phyloP scores from a whole-genome alignment of 1,140 invertebrate species.

The Pseudomyrmex pallidus region DNA sequence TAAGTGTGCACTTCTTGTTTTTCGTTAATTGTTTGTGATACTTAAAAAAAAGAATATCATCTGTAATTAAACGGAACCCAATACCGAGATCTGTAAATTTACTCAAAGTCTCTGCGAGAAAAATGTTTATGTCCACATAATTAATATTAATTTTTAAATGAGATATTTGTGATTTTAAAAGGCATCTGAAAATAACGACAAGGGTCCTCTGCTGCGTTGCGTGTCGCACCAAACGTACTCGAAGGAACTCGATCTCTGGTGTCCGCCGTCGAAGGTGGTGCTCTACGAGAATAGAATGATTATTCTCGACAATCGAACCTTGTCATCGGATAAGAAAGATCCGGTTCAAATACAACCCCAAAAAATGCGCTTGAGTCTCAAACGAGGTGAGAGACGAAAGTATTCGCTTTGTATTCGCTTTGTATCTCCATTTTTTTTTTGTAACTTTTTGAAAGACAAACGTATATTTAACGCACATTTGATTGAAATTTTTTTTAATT shows the following conservation, averaged over 20 bases:
- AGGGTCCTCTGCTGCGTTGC: conserved; percentile 67
- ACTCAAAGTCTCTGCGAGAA: not conserved
- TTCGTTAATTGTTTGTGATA: not conserved
- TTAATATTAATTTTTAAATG: not conserved
- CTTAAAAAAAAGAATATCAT: not conserved
- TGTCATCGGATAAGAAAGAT: conserved; percentile 67
- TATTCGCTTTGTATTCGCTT: not conserved
- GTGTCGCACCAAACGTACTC: conserved; percentile 62
- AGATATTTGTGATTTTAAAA: conserved; percentile 13
- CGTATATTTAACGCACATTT: no score
- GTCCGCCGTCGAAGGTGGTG: conserved; percentile 60
- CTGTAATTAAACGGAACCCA: not conserved
- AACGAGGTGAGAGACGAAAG: conserved; percentile 67
- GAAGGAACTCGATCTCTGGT: conserved; percentile 71
- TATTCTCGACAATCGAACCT: conserved; percentile 60
- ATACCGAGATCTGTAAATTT: no score
- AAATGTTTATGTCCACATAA: no score
- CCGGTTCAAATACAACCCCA: conserved; percentile 78
- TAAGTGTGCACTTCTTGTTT: no score
- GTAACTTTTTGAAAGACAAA: no score
- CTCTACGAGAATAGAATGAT: conserved; percentile 42
- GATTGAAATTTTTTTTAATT: no score
- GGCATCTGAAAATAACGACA: conserved; percentile 34
- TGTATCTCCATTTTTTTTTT: no score
- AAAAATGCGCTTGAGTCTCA: conserved; percentile 66